Evolutionary conservation across 2,797 vertebrate genomes (phyloP), one percentile per base, ranked within the genome.

Genomic region (Liparis tanakae): DNA sequence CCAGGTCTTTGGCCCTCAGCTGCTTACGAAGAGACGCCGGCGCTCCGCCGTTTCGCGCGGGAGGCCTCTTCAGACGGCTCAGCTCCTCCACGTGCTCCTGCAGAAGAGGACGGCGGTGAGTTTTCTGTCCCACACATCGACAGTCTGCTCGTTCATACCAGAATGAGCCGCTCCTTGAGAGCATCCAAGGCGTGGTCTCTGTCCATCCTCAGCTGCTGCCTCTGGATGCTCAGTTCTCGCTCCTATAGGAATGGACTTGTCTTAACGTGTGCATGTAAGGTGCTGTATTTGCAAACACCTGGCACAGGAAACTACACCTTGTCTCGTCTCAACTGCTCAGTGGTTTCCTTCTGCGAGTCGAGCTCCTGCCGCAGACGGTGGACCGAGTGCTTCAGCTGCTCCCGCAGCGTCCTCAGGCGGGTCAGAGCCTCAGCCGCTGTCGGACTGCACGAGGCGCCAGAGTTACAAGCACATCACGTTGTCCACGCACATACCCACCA

Each of bases 11-110:
- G 76, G 88, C 90, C 72, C 70, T 81, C 54, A 94, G 89, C 84
- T 94, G 94, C 70, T 86, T 92, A 56, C 79, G 84, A 33, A 94
- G 87, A 73, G 79, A 87, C 1, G 65, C 84, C 5, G 78, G 85
- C 4, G 60, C 74, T 22, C 62, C 78, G 18, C 81, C 85, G 7
- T 86, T 86, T 30, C 64, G 72, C 61, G 80, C 14, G 59, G 81
- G 88, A 65, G 76, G 50, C 76, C 85, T 76, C 74, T 84, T 93
- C 73, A 95, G 74, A 59, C 87, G 79, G 70, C 93, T 92, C 55
- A 95, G 63, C 87, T 95, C 95, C 73, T 94, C 90, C 2, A 94
- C 79, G 83, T 95, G 95, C 65, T 95, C 94, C 96, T 96, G 84
- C 20, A 60, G 12, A 53, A 41, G 25, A 5, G 3, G 15, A 62